phyloP scores from a whole-genome alignment of 2,888 invertebrate species.

The Microctonus hyperodae region DNA sequence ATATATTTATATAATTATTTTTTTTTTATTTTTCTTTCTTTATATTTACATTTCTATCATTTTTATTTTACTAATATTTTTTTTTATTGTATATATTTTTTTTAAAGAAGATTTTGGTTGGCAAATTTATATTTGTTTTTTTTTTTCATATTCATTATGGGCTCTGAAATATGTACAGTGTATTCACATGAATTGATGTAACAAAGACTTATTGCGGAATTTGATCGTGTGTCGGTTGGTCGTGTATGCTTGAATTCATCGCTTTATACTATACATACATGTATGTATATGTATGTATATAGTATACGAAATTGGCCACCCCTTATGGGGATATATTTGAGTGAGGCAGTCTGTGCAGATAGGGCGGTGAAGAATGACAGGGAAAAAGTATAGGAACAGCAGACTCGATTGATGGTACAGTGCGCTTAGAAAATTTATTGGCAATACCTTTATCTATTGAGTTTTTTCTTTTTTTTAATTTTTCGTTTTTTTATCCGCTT shows the following conservation, averaged over 20 bases:
- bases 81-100: neutral
- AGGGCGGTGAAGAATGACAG: neutral
- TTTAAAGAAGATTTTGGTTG: neutral
- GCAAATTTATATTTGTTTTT: conserved; percentile 14
- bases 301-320: conserved; percentile 32
- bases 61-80: conserved; percentile 24
- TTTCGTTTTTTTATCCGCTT: neutral
- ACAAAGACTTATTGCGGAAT: too few species aligned
- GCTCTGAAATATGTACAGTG: neutral
- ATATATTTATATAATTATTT: too few species aligned
- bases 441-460: neutral
- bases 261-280: conserved; percentile 28
- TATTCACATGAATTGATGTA: too few species aligned
- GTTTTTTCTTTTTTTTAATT: conserved; percentile 2
- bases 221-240: conserved; percentile 23
- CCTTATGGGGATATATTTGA: conserved; percentile 19
- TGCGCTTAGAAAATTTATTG: conserved; percentile 36
- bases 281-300: neutral
- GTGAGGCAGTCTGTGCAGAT: conserved; percentile 26
- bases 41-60: neutral
- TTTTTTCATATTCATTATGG: conserved; percentile 22
- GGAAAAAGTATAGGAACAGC: conserved; percentile 26
- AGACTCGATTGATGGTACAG: conserved; percentile 42
- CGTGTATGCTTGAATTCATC: conserved; percentile 38
- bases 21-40: neutral